Percentiles rank a stretch among this genome's conserved stretches.
Conservation (phyloP, 2,888 invertebrate genomes). For the Cerastoderma edule region DNA sequence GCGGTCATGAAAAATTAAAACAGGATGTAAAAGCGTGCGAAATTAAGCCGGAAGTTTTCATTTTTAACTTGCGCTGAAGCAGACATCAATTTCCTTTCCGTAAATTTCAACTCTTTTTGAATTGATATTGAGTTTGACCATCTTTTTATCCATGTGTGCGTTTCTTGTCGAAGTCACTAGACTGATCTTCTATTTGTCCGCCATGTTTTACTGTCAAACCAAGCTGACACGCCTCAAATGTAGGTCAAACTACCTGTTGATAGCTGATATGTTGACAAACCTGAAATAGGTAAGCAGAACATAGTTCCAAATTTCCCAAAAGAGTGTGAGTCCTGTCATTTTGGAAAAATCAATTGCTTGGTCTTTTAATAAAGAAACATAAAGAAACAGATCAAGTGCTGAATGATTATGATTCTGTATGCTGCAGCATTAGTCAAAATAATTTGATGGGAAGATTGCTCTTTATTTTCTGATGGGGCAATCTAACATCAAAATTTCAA, state of each 20-base stretch:
- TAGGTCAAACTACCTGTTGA: constrained; percentile 48
- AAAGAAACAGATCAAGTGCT: too few species aligned
- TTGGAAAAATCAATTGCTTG: too few species aligned
- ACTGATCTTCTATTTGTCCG: constrained; percentile 34
- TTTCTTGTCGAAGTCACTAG: constrained; percentile 15
- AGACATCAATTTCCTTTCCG: constrained; percentile 78
- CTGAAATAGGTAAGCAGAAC: too few species aligned
- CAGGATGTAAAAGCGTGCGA: constrained; percentile 80
- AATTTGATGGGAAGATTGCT: too few species aligned
- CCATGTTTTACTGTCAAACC: constrained; percentile 38
- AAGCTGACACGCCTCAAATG: constrained; percentile 30
- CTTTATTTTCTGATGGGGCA: too few species aligned
- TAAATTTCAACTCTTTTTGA: background rate
- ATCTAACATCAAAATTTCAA: too few species aligned
- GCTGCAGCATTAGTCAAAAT: too few species aligned
- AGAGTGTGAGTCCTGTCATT: background rate
- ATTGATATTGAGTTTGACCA: background rate
- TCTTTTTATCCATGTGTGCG: constrained; percentile 8
- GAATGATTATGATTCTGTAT: too few species aligned
- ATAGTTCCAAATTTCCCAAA: background rate
- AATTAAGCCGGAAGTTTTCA: constrained; percentile 78
- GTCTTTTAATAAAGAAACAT: too few species aligned
- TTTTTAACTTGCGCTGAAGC: constrained; percentile 75
- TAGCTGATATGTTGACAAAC: too few species aligned
- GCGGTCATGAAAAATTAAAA: constrained; percentile 50